These are phyloP conservation scores for Platycheirus albimanus DNA, from an alignment of 2,888 invertebrate genomes.

Conservation along the genomic window DNA sequence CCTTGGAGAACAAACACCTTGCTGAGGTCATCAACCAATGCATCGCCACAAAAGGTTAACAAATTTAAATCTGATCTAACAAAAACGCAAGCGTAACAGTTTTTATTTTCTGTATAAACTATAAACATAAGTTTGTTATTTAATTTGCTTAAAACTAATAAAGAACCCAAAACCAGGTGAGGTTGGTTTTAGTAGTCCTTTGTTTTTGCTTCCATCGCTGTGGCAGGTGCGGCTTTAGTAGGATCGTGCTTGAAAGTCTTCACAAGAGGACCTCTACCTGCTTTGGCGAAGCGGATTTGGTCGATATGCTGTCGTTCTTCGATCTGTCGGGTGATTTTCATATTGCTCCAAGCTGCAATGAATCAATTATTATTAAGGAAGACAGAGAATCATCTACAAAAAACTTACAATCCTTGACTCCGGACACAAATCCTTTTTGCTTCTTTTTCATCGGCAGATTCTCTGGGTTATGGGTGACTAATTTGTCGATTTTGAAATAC, in stretches of 20 bases:
- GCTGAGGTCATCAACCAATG: constrained; percentile 98
- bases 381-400: background rate
- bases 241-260: constrained; percentile 96
- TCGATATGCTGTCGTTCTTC: constrained; percentile 90
- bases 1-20: constrained; percentile 95
- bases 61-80: constrained; percentile 10
- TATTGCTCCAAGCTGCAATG: constrained; percentile 89
- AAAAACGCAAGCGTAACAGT: constrained; percentile 38
- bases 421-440: constrained; percentile 87
- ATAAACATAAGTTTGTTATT: constrained; percentile 57
- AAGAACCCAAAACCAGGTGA: constrained; percentile 21
- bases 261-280: constrained; percentile 92
- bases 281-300: constrained; percentile 90
- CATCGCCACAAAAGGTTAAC: constrained; percentile 82
- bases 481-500: constrained; percentile 89
- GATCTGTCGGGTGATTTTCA: constrained; percentile 90
- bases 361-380: background rate
- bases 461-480: constrained; percentile 85
- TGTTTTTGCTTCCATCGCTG: constrained; percentile 83
- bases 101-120: constrained; percentile 71
- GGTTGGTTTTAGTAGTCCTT: constrained; percentile 76
- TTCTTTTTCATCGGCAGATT: constrained; percentile 88
- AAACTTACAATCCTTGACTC: constrained; percentile 90
- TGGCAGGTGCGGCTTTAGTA: constrained; percentile 83
- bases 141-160: constrained; percentile 51